Evolutionary conservation across 2,797 vertebrate genomes (phyloP).

Genomic region (Carduelis carduelis): DNA sequence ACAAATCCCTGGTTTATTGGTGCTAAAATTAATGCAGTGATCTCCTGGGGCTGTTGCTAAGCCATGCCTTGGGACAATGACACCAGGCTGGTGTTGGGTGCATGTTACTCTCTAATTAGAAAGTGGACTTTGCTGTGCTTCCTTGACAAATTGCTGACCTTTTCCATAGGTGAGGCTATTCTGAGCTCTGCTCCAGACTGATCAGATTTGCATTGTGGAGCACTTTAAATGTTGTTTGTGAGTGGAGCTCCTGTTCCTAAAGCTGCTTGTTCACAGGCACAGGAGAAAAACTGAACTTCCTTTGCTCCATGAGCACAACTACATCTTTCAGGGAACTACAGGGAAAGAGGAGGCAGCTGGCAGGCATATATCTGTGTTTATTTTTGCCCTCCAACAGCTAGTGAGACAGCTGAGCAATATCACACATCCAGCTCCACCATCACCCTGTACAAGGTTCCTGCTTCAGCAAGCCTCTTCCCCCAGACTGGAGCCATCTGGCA

Average conservation of each 20-base stretch:
- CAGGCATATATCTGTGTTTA: not conserved
- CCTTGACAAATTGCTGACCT: constrained; percentile 53
- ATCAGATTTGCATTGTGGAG: constrained; percentile 13
- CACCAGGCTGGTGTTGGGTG: not conserved
- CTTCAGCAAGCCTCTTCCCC: not conserved
- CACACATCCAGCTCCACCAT: not conserved
- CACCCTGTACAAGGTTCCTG: not conserved
- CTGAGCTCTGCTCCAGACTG: constrained; percentile 34
- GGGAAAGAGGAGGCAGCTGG: constrained; percentile 8
- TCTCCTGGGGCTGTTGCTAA: constrained; percentile 16
- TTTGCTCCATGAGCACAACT: not conserved
- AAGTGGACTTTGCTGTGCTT: constrained; percentile 1
- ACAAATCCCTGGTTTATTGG: not conserved
- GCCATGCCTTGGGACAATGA: not conserved
- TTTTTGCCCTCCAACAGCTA: constrained; percentile 1
- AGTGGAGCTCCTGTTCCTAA: not conserved
- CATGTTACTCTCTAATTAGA: constrained; percentile 50
- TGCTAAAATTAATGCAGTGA: not conserved
- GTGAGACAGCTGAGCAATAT: not conserved
- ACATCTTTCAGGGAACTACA: not conserved
- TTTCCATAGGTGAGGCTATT: constrained; percentile 34
- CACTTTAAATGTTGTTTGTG: constrained; percentile 16
- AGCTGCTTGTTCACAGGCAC: not conserved
- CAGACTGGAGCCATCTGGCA: not conserved
- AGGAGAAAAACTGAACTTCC: not conserved